Conservation (phyloP, 2,888 invertebrate genomes). For the Dasysyrphus albostriatus region DNA sequence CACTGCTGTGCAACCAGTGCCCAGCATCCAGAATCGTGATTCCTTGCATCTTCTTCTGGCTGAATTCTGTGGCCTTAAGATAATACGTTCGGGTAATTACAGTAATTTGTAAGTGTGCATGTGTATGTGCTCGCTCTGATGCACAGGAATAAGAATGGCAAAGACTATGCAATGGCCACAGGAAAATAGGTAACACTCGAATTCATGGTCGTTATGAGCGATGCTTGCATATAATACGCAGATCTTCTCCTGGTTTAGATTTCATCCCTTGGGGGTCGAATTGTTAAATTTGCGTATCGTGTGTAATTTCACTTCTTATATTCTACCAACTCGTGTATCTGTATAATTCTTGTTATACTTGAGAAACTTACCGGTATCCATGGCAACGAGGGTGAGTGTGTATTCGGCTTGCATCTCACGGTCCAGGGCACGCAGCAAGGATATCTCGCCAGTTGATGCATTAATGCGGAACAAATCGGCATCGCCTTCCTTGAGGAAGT, state of each 20-base stretch:
- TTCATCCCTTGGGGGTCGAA: conserved; percentile 75
- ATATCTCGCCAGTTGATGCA: conserved; percentile 95
- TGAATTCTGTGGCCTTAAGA: conserved; percentile 78
- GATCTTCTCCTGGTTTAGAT: conserved; percentile 64
- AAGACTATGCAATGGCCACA: conserved; percentile 6
- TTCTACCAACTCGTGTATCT: background rate
- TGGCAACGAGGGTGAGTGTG: conserved; percentile 93
- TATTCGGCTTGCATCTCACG: conserved; percentile 93
- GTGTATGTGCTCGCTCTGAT: conserved; percentile 51
- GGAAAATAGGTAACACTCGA: conserved; percentile 51
- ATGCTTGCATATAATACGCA: conserved; percentile 15
- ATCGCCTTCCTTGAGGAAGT: conserved; percentile 97
- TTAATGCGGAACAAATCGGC: conserved; percentile 95
- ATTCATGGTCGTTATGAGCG: conserved; percentile 59
- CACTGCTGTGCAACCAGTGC: background rate
- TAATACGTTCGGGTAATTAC: conserved; percentile 80
- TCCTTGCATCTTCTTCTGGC: conserved; percentile 68
- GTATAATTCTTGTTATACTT: conserved; percentile 22
- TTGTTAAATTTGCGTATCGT: conserved; percentile 72
- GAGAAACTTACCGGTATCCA: conserved; percentile 93
- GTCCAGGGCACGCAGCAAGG: conserved; percentile 92
- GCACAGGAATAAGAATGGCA: background rate
- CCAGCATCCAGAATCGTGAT: conserved; percentile 61
- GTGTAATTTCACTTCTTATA: conserved; percentile 61
- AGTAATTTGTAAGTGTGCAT: conserved; percentile 79